Evolutionary conservation across 1,140 invertebrate genomes (phyloP), one percentile per base, ranked within the genome.

Genomic region (Dendrolimus punctatus): DNA sequence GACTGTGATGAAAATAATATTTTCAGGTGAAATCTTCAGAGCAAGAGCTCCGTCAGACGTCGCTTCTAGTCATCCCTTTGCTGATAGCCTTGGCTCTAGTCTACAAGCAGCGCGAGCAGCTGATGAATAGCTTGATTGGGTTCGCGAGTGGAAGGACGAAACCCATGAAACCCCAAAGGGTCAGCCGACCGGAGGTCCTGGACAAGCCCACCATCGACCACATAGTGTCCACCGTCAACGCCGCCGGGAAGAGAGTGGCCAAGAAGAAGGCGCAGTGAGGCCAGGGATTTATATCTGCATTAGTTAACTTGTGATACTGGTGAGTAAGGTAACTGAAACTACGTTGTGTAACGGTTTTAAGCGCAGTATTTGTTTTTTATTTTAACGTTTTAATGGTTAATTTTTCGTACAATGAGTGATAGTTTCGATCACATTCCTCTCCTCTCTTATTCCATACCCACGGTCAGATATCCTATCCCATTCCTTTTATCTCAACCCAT

Each of bases 11-110:
- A 39, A 7, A 39, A 23, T n/a, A 46, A 3, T 43, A 89, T 55
- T 91, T 93, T 0, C 90, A 93, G 84, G 87, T 91, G n/a, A 92
- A 91, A 46, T 77, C 90, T 4, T 89, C 91, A 37, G 95, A 96
- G 51, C 91, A 93, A n/a, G 95, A 97, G 71, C 90, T 96, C 51
- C 93, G 91, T 54, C 94, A 95, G 64, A 93, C 93, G 0, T 96
- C 95, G 0, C 88, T 96, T 51, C 88, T 95, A 39, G 91, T 93
- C 8, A 71, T 97, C 40, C 91, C 94, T 5, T 85, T 96, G 5
- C 89, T 95, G 5, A 88, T 92, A 5, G 53, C 93, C 1, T 76
- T 93, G 5, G 87, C 90, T 0, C 66, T 92, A 10, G 88, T 90
- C 0, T 90, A 91, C 51, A 90, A 92, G 61, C 92, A 95, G 71